phyloP scores from a whole-genome alignment of 2,797 vertebrate genomes.

The Pteropus rufus region DNA sequence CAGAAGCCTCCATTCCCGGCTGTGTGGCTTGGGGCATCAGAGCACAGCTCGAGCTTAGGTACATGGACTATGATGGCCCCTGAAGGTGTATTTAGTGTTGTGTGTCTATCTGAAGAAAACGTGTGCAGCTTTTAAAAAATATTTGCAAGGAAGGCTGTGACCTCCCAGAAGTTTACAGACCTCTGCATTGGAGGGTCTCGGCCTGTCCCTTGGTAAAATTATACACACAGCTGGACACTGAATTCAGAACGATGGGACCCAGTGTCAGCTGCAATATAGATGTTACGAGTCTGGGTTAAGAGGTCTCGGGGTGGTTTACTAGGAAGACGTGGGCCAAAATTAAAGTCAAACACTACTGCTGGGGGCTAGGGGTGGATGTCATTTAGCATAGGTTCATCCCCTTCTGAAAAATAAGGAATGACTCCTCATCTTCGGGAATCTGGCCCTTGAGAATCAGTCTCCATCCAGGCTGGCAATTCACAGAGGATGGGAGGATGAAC shows the following conservation, averaged over 20 bases:
- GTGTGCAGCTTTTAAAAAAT: background rate
- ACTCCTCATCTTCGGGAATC: background rate
- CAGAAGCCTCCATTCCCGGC: rapidly evolving
- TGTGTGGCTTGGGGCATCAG: rapidly evolving
- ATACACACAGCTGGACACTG: background rate
- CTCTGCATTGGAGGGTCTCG: background rate
- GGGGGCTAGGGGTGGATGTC: background rate
- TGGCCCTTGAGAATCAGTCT: background rate
- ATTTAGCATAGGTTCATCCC: background rate
- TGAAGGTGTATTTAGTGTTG: background rate
- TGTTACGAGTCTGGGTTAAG: background rate
- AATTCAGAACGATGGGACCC: background rate
- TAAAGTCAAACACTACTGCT: background rate
- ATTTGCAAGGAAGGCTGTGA: background rate
- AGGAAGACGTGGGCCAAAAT: background rate
- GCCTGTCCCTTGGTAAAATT: background rate
- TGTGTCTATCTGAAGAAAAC: background rate
- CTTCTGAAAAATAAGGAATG: background rate
- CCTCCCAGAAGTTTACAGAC: background rate
- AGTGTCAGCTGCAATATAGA: background rate
- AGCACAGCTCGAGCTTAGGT: background rate
- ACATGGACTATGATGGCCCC: background rate
- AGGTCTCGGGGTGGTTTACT: background rate
- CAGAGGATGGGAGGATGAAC: background rate
- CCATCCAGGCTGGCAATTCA: background rate